Base-by-base conservation (phyloP, 2,888 invertebrate species). In the Diarsia brunnea region DNA sequence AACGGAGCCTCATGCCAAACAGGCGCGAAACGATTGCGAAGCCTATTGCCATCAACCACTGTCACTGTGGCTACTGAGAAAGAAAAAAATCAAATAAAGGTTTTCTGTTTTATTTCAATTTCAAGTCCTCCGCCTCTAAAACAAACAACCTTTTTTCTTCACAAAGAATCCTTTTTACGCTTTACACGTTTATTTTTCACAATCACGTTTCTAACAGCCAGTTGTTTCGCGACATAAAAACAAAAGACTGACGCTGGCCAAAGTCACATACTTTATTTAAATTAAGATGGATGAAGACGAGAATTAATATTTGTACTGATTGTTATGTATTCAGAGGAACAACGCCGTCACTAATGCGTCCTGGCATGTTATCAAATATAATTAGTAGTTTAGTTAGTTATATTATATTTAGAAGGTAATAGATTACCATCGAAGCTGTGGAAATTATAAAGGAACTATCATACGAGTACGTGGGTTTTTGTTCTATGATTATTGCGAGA, bases 261-360 rank as follows among this genome's bases (percentile, higher is more conserved):
- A 75, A 65, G 58, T 38, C 55, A 75, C 27, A 66, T 55, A n/a
- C n/a, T n/a, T n/a, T 72, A 38, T 65, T 71, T 77, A 43, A 79
- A 80, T 80, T 69, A 85, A 73, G 69, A 76, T 53, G 58, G 24
- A 84, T 61, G 64, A 21, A 47, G 27, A 47, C 55, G n/a, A 64
- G 24, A 53, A 83, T 74, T 69, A 72, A 73, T 72, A 69, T 69
- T 45, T 68, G 19, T 64, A 8, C 51, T 65, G 16, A 43, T 49
- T 24, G 71, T 47, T 79, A 68, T 68, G 10, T 73, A 80, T 70
- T 79, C 67, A 51, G 10, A 19, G 12, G 31, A 60, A 64, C 58
- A 51, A 71, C 47, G 27, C 31, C 58, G 4, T 61, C 31, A 31
- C 63, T 80, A 80, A 84, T 69, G 43, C 24, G 51, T 76, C 61